phyloP scores from a whole-genome alignment of 2,888 invertebrate species.

The Dynastes grantii region DNA sequence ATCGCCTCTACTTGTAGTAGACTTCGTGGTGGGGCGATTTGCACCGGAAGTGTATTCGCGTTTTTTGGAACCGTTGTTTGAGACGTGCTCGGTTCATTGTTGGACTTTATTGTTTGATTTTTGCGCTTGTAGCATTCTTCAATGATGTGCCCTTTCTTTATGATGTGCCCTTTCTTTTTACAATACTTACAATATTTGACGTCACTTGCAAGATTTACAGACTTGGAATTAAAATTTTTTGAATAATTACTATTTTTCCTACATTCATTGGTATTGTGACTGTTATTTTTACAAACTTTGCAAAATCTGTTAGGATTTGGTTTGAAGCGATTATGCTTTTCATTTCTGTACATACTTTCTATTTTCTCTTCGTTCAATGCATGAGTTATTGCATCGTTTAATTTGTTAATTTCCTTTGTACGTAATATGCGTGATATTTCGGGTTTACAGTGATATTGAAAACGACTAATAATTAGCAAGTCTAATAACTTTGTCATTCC shows the following conservation, averaged over 20 bases:
- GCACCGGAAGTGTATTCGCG: not conserved
- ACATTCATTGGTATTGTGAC: slow-evolving; percentile 33
- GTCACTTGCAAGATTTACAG: not conserved
- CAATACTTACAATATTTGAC: slow-evolving; percentile 53
- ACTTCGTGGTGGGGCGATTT: not conserved
- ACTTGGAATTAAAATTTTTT: not conserved
- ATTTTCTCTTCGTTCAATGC: slow-evolving; percentile 60
- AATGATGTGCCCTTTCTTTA: slow-evolving; percentile 53
- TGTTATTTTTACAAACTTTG: slow-evolving; percentile 36
- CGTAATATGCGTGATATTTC: slow-evolving; percentile 20
- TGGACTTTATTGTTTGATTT: not conserved
- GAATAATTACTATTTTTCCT: slow-evolving; percentile 8
- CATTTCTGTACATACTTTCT: slow-evolving; percentile 26
- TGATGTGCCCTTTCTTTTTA: slow-evolving; percentile 53
- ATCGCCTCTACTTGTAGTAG: not conserved
- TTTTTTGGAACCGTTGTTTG: not conserved
- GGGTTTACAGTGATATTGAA: slow-evolving; percentile 52
- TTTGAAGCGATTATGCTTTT: slow-evolving; percentile 20
- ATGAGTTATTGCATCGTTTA: slow-evolving; percentile 60
- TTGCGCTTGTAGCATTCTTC: slow-evolving; percentile 53
- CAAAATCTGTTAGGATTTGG: slow-evolving; percentile 12
- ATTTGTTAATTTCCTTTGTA: slow-evolving; percentile 58
- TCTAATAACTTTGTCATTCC: slow-evolving; percentile 18
- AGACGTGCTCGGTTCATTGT: too few relatives aligned
- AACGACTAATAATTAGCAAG: slow-evolving; percentile 54